Base-by-base conservation (phyloP, 2,888 invertebrate species). In the Drosophila borealis region DNA sequence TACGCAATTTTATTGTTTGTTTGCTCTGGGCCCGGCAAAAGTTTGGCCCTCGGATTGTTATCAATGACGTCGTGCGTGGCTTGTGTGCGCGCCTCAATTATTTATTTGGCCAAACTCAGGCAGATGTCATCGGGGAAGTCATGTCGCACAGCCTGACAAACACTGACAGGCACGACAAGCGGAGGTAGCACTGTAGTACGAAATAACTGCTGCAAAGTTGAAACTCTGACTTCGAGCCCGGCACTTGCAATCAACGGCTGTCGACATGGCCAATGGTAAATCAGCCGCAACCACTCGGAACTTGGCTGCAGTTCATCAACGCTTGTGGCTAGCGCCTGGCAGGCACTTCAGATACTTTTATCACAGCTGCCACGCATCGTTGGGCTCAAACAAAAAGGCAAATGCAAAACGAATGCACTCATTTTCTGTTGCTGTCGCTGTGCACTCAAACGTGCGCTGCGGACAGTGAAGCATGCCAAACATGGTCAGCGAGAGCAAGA, bases 301-400 rank as follows among this genome's bases (percentile, higher is more conserved):
- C 48, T 65, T 36, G 34, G 60, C 37, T 66, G 67, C 66, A 69
- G 63, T 76, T 76, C 78, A 78, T 78, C 76, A 78, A 65, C 68
- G 78, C 61, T 61, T 55, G 74, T 33, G 63, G 63, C 66, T 44
- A 65, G 42, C 44, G 62, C 56, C 62, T 66, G 60, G 46, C 50
- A 65, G 72, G 57, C 71, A 82, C 74, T 82, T 82, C 55, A 76
- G 76, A 70, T 76, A 82, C 78, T 88, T 85, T 88, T 85, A 85
- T 85, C 85, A 80, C 69, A 72, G 69, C 74, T 76, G 69, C 74
- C 86, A 88, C 88, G 88, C 88, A 80, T 85, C 88, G 88, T 72
- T 88, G 85, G 69, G 50, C 76, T 77, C 68, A 74, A 78, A 82
- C 87, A 82, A 82, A 86, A 86, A 74, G 86, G 51, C 70, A 83